phyloP scores from a whole-genome alignment of 2,113 vertebrate genomes.

The Pollimyrus isidori region DNA sequence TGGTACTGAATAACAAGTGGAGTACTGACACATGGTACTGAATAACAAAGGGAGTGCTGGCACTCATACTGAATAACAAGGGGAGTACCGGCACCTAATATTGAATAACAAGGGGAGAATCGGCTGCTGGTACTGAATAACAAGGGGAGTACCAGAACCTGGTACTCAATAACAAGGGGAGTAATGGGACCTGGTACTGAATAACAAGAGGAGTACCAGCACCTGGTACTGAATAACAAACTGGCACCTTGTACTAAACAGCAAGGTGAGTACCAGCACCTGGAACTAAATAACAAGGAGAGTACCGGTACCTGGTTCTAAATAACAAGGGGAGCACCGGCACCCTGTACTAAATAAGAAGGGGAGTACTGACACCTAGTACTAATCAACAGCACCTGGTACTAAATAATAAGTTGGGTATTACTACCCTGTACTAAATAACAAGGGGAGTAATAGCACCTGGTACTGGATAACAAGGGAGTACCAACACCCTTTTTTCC shows the following conservation, averaged over 20 bases:
- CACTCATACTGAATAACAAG: background rate
- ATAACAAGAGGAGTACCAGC: too few species aligned
- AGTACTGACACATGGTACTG: background rate
- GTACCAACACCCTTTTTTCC: background rate
- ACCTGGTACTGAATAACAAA: too few species aligned
- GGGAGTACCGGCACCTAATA: fast-evolving
- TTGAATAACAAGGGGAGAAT: background rate
- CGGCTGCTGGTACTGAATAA: fast-evolving
- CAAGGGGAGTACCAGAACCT: background rate
- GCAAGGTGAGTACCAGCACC: background rate
- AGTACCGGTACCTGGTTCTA: background rate
- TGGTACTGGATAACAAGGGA: too few species aligned
- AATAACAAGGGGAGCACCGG: background rate
- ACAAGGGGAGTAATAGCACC: too few species aligned
- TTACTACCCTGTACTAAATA: too few species aligned
- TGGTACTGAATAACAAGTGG: background rate
- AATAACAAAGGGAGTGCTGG: background rate
- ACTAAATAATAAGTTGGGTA: too few species aligned
- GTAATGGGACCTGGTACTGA: too few species aligned
- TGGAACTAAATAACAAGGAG: too few species aligned
- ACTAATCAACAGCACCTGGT: too few species aligned
- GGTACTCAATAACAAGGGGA: background rate
- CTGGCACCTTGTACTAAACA: background rate
- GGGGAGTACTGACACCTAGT: too few species aligned
- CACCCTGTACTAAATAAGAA: too few species aligned